Conservation (phyloP, 2,888 invertebrate genomes). For the Drosophila aldrichi region DNA sequence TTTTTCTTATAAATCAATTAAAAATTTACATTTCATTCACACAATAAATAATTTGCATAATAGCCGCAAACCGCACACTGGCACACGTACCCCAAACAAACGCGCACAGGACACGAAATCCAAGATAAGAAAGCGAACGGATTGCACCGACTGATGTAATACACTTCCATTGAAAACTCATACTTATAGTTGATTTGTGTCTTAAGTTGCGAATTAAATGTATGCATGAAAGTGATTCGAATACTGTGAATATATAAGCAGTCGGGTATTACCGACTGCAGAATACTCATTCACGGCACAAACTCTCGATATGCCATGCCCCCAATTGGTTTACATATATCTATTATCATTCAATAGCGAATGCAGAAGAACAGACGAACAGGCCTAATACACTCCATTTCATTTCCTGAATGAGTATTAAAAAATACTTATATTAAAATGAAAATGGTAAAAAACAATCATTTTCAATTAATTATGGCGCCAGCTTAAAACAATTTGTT, state of each 20-base stretch:
- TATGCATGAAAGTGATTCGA: not conserved
- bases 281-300: too few relatives aligned
- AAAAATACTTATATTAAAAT: too few relatives aligned
- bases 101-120: not conserved
- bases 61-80: conserved; percentile 42
- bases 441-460: conserved; percentile 16
- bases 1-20: conserved; percentile 64
- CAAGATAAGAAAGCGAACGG: not conserved
- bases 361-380: too few relatives aligned
- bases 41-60: conserved; percentile 73
- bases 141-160: not conserved
- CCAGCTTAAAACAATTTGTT: conserved; percentile 38
- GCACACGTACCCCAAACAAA: conserved; percentile 18
- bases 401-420: too few relatives aligned
- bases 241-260: not conserved
- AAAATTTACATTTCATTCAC: conserved; percentile 74
- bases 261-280: too few relatives aligned
- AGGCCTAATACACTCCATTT: too few relatives aligned
- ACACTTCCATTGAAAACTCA: too few relatives aligned
- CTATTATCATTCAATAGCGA: too few relatives aligned
- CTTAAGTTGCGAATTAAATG: not conserved
- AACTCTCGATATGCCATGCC: too few relatives aligned
- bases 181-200: not conserved
- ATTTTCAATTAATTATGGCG: conserved; percentile 62
- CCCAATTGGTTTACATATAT: too few relatives aligned